These are phyloP conservation scores for Brachirus orientalis DNA, from an alignment of 2,113 vertebrate species.

Conservation along the genomic window DNA sequence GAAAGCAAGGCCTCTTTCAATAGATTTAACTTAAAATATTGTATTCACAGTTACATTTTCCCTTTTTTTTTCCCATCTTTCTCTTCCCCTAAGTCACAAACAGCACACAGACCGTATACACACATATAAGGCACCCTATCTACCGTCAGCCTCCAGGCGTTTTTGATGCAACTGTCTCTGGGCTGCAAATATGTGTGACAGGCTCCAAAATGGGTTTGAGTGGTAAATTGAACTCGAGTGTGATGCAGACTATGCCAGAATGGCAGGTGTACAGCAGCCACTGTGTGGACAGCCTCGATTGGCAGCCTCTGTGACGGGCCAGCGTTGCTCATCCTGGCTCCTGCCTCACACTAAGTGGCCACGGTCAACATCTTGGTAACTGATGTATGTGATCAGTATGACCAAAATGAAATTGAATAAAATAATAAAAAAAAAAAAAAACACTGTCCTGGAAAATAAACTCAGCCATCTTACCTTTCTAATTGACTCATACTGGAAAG, in stretches of 20 bases:
- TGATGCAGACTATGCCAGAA: conserved; percentile 73
- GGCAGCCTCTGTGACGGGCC: conserved; percentile 69
- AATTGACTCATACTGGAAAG: conserved; percentile 35
- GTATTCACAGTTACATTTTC: neutral
- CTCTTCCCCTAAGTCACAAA: neutral
- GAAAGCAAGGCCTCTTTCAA: conserved; percentile 51
- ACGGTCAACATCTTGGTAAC: conserved; percentile 43
- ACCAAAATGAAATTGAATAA: conserved; percentile 18
- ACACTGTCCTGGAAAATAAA: conserved; percentile 21
- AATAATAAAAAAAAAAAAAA: conserved; percentile 1
- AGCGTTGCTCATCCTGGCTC: conserved; percentile 59
- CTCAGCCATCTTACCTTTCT: conserved; percentile 24
- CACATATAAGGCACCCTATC: conserved; percentile 23
- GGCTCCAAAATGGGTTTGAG: conserved; percentile 75
- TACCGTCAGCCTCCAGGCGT: conserved; percentile 26
- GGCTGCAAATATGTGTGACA: conserved; percentile 65
- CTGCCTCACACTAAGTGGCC: conserved; percentile 53
- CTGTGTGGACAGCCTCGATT: conserved; percentile 68
- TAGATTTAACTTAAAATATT: conserved; percentile 39
- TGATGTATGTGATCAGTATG: conserved; percentile 17
- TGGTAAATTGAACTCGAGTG: conserved; percentile 80
- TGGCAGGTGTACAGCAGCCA: conserved; percentile 78
- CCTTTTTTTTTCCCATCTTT: neutral
- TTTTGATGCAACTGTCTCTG: conserved; percentile 56
- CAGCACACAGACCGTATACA: conserved; percentile 1